Base-by-base conservation (phyloP, 2,113 vertebrate genomes). In the Coracopsis vasa region DNA sequence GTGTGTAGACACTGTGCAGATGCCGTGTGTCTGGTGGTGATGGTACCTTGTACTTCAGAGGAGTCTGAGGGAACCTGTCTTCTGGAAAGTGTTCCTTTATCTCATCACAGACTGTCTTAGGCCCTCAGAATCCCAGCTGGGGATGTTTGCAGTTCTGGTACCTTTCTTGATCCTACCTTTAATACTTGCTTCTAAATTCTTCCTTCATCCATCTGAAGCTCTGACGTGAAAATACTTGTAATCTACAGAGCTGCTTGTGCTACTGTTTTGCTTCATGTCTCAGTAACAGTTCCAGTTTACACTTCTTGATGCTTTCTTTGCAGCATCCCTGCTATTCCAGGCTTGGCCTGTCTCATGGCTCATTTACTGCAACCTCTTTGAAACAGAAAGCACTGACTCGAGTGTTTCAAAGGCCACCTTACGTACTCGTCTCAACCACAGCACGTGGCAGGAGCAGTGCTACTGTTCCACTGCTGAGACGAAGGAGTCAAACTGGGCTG, bases 361-460 rank as follows among this genome's bases (percentile, higher is more conserved):
- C 18, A 51, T 23, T 41, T 62, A 58, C 50, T 9, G 25, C 21
- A 64, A 48, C n/a, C 56, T 64, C 47, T 42, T 56, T 51, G 78
- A 39, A 37, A 42, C 7, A 27, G 17, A 35, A 24, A n/a, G 42
- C 16, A 6, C 12, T 0, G 14, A 10, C 37, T 27, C 1, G 1
- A 25, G 50, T 13, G 5, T 54, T 44, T 31, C 31, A 58, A 64
- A 54, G 20, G 20, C 44, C 2, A 1, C 29, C n/a, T 6, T 33
- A 17, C 10, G 0, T 42, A 8, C 1, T 9, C 2, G 1, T 21
- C 61, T 44, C 20, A 29, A 44, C 37, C 23, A 3, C 53, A n/a
- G 21, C 11, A 5, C 6, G 20, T 31, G 28, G 10, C 39, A 35
- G 28, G 7, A 56, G 17, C 75, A 50, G 16, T 31, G 9, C 31